Evolutionary conservation across 2,797 vertebrate genomes (phyloP), one percentile per base, ranked within the genome.

Genomic region (Aulostomus chinensis): DNA sequence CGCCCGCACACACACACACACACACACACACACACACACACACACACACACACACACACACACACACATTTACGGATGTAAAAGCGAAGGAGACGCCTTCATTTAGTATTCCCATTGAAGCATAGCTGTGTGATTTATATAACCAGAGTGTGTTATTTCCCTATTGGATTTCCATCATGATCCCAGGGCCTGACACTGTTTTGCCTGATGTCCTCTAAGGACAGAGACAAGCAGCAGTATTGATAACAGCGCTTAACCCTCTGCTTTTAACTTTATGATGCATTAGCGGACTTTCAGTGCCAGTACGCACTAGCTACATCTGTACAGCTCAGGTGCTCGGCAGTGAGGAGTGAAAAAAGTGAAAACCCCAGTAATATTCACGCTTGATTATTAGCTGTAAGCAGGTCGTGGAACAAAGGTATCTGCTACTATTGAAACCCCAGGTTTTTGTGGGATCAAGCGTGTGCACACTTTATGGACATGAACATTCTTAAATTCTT

Each of bases 61-160:
- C n/a, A n/a, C n/a, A n/a, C n/a, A 41, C 25, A 16, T 16, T 36
- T 36, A 37, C 37, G 22, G 20, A 37, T 31, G 43, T 39, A 48
- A 29, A 26, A 20, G 12, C 14, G 25, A 15, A 31, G 48, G 49
- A 64, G 47, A 59, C 40, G 5, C 48, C 36, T 65, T 67, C 16
- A 56, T 62, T 33, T 48, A 0, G 29, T 55, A 59, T 73, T 68
- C 68, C 57, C 25, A 50, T 14, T 64, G 77, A 82, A 76, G 56
- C 21, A 5, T 14, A 1, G 12, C 55, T 5, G 4, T 29, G 15
- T 29, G 38, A 20, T 63, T 69, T 58, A 54, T 62, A 38, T 34
- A 60, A 58, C 48, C 26, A 46, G 36, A 31, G 21, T 48, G 34
- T 51, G 11, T 68, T 39, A 28, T 56, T 62, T 67, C 49, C 52